Conservation (phyloP, 2,113 vertebrate genomes). For the Accipiter cooperii region DNA sequence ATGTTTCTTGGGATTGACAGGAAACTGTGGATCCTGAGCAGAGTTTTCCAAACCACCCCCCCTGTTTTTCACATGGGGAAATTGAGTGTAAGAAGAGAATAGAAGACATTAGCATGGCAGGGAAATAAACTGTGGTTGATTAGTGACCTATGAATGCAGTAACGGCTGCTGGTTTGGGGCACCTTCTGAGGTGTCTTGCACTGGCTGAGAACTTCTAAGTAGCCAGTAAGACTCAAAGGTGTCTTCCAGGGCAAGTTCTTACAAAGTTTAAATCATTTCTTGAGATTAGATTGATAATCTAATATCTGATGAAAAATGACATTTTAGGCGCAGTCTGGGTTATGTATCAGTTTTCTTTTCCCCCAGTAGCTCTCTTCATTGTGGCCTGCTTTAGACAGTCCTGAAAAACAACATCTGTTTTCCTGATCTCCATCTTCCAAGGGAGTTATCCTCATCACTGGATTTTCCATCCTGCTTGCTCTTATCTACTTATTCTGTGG, state of each 20-base stretch:
- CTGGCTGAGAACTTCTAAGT: background rate
- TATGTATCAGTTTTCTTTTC: background rate
- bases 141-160: background rate
- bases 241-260: background rate
- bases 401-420: background rate
- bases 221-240: background rate
- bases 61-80: background rate
- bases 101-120: background rate
- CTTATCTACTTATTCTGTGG: background rate
- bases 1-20: background rate
- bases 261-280: background rate
- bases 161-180: background rate
- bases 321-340: background rate
- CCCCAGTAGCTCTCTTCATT: background rate
- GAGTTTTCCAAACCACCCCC: background rate
- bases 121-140: background rate
- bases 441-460: background rate
- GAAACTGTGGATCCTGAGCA: background rate
- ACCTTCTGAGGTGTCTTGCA: background rate
- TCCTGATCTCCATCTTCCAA: background rate
- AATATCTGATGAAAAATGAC: background rate
- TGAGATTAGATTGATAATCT: background rate
- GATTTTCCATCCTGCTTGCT: background rate
- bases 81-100: background rate
- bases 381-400: fast-evolving